Evolutionary conservation across 2,113 vertebrate genomes (phyloP).

Genomic region (human (Homo sapiens)): DNA sequence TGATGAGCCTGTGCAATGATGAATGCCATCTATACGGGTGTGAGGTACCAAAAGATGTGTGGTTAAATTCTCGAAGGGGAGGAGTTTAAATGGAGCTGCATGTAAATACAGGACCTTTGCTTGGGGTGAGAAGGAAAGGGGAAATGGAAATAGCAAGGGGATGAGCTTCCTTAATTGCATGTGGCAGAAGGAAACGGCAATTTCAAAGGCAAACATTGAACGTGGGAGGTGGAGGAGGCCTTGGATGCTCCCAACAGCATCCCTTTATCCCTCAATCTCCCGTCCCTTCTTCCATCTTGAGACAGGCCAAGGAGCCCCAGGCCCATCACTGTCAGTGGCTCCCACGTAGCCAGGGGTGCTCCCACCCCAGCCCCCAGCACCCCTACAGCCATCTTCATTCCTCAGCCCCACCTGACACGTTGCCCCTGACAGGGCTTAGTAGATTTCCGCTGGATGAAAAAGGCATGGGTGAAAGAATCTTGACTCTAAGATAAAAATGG

Average conservation of each 20-base stretch:
- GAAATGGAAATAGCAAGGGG: neutral
- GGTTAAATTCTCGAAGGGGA: neutral
- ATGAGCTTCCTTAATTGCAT: neutral
- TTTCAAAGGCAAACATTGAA: neutral
- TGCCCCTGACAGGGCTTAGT: neutral
- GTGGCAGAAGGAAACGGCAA: neutral
- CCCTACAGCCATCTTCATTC: neutral
- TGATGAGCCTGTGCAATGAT: rapidly evolving
- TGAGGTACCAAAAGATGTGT: rapidly evolving
- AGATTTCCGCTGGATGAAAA: neutral
- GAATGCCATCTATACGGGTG: rapidly evolving
- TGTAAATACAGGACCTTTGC: neutral
- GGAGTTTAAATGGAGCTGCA: rapidly evolving
- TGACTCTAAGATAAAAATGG: neutral
- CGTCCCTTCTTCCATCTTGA: neutral
- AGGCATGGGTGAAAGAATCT: neutral
- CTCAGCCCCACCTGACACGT: neutral
- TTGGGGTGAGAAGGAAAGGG: neutral
- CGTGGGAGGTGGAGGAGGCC: neutral
- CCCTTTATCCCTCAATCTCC: neutral
- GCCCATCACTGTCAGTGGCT: neutral
- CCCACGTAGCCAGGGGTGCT: neutral
- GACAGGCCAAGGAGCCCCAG: neutral
- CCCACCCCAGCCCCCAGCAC: rapidly evolving
- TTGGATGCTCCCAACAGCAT: rapidly evolving